These are phyloP conservation scores for Rhodinocichla rosea DNA, from an alignment of 2,113 vertebrate species.

Conservation along the genomic window DNA sequence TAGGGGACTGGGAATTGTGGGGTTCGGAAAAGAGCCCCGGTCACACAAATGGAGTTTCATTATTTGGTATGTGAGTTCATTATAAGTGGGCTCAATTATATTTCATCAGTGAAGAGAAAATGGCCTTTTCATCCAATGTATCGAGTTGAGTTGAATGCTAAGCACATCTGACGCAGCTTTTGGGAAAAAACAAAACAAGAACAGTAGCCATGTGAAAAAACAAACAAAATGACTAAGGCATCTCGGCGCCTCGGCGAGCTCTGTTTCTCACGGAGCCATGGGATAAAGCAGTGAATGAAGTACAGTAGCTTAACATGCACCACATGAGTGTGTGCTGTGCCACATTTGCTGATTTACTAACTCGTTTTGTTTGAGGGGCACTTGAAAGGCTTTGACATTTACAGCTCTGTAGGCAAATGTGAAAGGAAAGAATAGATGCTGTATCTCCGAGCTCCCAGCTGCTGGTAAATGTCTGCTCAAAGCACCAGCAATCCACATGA, in stretches of 20 bases:
- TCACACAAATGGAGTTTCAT: constrained; percentile 25
- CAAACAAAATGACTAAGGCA: constrained; percentile 41
- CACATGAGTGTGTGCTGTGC: background rate
- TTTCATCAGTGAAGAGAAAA: constrained; percentile 60
- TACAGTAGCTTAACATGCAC: constrained; percentile 50
- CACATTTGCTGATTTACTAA: constrained; percentile 42
- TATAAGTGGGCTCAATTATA: constrained; percentile 55
- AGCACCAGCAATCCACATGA: background rate
- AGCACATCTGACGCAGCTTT: constrained; percentile 44
- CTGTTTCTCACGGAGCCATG: background rate
- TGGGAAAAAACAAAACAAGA: constrained; percentile 3
- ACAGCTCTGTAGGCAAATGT: constrained; percentile 51
- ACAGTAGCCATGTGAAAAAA: constrained; percentile 40
- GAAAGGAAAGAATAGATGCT: constrained; percentile 33
- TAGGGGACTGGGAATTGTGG: constrained; percentile 14
- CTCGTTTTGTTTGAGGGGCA: constrained; percentile 43
- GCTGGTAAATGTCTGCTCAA: background rate
- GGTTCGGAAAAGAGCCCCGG: background rate
- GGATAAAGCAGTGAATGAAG: constrained; percentile 30
- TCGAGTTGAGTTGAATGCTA: constrained; percentile 47
- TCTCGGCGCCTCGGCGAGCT: background rate
- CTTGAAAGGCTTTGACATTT: constrained; percentile 59
- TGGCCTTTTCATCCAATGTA: constrained; percentile 34
- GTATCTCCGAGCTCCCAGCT: constrained; percentile 51
- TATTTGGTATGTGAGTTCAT: constrained; percentile 53